Percentiles rank a stretch among this genome's conserved stretches.
phyloP scores from a whole-genome alignment of 2,113 vertebrate species.

The Perccottus glenii region DNA sequence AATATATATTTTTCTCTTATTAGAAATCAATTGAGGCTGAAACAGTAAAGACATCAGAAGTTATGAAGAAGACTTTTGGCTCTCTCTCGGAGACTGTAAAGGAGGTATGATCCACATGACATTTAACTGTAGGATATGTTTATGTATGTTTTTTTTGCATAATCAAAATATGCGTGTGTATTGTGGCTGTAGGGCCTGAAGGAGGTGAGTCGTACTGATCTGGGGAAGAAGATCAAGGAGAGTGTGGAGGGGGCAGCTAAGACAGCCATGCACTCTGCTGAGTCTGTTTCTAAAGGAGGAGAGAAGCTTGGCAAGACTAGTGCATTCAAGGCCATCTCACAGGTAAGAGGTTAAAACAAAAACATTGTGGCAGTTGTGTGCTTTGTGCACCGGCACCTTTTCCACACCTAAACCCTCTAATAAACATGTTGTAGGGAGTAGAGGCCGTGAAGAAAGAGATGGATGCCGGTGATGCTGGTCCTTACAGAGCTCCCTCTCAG shows the following conservation, averaged over 20 bases:
- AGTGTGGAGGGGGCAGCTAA: slow-evolving; percentile 89
- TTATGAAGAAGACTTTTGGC: slow-evolving; percentile 89
- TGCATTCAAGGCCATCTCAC: slow-evolving; percentile 89
- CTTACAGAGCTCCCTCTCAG: slow-evolving; percentile 87
- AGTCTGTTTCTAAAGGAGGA: slow-evolving; percentile 87
- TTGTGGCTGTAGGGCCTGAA: slow-evolving; percentile 81
- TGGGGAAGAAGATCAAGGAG: slow-evolving; percentile 92
- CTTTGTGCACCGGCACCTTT: too few relatives aligned
- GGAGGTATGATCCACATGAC: slow-evolving; percentile 78
- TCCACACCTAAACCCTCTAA: too few relatives aligned
- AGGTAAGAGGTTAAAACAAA: slow-evolving; percentile 58
- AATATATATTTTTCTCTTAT: not conserved
- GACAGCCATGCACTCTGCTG: slow-evolving; percentile 88
- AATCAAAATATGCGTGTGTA: not conserved
- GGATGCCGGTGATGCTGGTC: slow-evolving; percentile 84
- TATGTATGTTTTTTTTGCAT: not conserved
- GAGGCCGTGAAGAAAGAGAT: slow-evolving; percentile 92
- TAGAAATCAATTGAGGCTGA: slow-evolving; percentile 96
- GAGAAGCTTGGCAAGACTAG: slow-evolving; percentile 87
- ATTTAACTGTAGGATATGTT: not conserved
- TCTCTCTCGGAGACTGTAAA: slow-evolving; percentile 88
- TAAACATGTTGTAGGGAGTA: slow-evolving; percentile 79
- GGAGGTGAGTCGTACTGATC: slow-evolving; percentile 87
- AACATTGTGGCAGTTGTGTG: not conserved
- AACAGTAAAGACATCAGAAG: slow-evolving; percentile 90